A percentile compares a stretch with the other conserved stretches of the same genome.
Conservation (phyloP, 2,797 vertebrate species). For the Carapus acus region DNA sequence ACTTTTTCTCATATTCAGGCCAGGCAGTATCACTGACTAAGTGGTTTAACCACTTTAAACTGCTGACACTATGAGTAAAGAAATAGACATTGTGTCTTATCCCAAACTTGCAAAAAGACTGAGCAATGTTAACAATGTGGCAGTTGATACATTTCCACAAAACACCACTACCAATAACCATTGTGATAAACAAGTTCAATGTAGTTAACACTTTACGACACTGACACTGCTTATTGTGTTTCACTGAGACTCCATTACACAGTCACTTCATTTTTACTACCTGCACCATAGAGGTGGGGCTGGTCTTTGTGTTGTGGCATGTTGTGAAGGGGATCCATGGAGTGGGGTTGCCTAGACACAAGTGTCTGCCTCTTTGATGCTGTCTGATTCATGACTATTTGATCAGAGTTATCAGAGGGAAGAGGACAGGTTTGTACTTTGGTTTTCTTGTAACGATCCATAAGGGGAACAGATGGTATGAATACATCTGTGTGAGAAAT, state of each 20-base stretch:
- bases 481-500: conserved; percentile 98
- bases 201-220: too few species aligned
- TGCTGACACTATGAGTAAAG: too few species aligned
- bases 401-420: conserved; percentile 85
- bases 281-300: conserved; percentile 95
- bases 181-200: too few species aligned
- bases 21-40: too few species aligned
- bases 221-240: conserved; percentile 16
- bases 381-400: conserved; percentile 86
- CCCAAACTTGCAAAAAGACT: too few species aligned
- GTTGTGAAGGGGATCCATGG: conserved; percentile 95
- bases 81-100: too few species aligned
- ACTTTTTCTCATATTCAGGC: too few species aligned
- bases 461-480: conserved; percentile 88
- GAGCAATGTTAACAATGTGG: too few species aligned
- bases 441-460: conserved; percentile 99
- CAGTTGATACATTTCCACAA: too few species aligned
- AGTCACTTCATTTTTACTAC: conserved; percentile 99
- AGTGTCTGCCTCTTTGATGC: conserved; percentile 93
- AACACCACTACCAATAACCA: too few species aligned
- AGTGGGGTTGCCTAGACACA: conserved; percentile 95
- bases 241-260: conserved; percentile 73
- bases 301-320: conserved; percentile 84
- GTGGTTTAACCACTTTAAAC: too few species aligned
- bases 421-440: conserved; percentile 99